phyloP scores from a whole-genome alignment of 1,140 invertebrate genomes.

The Drosophila kanapiae region DNA sequence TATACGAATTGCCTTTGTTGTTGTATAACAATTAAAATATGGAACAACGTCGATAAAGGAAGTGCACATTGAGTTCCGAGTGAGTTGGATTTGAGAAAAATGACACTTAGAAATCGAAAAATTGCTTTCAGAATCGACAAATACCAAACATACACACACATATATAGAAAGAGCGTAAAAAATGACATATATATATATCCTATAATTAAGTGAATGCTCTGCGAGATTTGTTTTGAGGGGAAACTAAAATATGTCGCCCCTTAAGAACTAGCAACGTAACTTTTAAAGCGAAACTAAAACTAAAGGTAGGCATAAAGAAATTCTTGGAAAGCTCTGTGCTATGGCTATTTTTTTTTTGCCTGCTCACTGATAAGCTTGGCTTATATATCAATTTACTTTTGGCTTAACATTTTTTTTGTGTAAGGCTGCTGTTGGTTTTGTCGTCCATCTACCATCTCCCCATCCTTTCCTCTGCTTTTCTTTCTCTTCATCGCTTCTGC shows the following conservation, averaged over 20 bases:
- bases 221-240: slow-evolving; percentile 36
- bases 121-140: slow-evolving; percentile 43
- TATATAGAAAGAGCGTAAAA: slow-evolving; percentile 50
- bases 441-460: slow-evolving; percentile 7
- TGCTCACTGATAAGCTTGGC: slow-evolving; percentile 72
- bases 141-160: slow-evolving; percentile 44
- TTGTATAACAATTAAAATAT: slow-evolving; percentile 64
- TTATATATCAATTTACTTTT: slow-evolving; percentile 76
- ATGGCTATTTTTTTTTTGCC: slow-evolving; percentile 53
- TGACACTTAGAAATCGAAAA: slow-evolving; percentile 71
- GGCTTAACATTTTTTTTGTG: slow-evolving; percentile 62
- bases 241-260: slow-evolving; percentile 32
- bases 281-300: slow-evolving; percentile 29
- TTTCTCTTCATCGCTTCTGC: slow-evolving; percentile 12
- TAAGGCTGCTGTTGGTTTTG: slow-evolving; percentile 75
- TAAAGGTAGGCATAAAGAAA: slow-evolving; percentile 58
- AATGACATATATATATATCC: slow-evolving; percentile 38
- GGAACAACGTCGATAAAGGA: slow-evolving; percentile 78
- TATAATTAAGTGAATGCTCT: slow-evolving; percentile 46
- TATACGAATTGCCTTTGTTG: slow-evolving; percentile 57
- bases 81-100: slow-evolving; percentile 43
- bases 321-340: slow-evolving; percentile 71
- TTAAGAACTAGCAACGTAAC: slow-evolving; percentile 40
- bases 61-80: slow-evolving; percentile 61
- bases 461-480: slow-evolving; percentile 7